phyloP scores from a whole-genome alignment of 2,888 invertebrate genomes.

The Epistrophe grossulariae region DNA sequence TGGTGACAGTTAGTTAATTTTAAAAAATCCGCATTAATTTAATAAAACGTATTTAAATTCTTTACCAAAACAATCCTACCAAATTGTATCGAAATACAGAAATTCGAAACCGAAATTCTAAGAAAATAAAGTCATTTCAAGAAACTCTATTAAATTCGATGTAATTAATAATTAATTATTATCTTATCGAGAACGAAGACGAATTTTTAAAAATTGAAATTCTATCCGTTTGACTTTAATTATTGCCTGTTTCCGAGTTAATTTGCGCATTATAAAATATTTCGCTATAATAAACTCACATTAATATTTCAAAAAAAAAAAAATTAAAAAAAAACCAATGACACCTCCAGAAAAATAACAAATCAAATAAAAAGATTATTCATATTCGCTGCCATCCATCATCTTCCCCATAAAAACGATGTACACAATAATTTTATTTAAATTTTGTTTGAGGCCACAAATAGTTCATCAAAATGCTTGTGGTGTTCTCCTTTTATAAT shows the following conservation, averaged over 20 bases:
- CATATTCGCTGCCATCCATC: slow-evolving; percentile 21
- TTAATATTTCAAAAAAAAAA: background rate
- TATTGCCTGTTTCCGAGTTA: background rate
- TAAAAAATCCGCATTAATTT: no score
- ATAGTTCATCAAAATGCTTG: slow-evolving; percentile 63
- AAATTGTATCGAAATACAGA: no score
- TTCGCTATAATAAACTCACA: background rate
- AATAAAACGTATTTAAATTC: no score
- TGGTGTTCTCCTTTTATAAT: slow-evolving; percentile 27
- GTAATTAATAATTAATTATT: no score
- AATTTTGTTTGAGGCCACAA: slow-evolving; percentile 37
- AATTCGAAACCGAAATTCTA: no score
- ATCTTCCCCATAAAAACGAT: slow-evolving; percentile 53
- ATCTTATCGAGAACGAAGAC: background rate
- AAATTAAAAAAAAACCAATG: background rate
- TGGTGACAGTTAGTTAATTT: no score
- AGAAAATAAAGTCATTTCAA: no score
- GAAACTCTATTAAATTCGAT: no score
- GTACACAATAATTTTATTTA: slow-evolving; percentile 45
- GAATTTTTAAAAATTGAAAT: background rate
- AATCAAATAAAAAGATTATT: slow-evolving; percentile 40
- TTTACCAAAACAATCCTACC: no score
- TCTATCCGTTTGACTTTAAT: background rate
- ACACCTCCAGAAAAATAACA: slow-evolving; percentile 26
- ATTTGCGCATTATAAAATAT: background rate